A percentile compares a stretch with the other conserved stretches of the same genome.
These are phyloP conservation scores for Crepidodera aurea DNA, from an alignment of 2,888 invertebrate species.

Conservation along the genomic window DNA sequence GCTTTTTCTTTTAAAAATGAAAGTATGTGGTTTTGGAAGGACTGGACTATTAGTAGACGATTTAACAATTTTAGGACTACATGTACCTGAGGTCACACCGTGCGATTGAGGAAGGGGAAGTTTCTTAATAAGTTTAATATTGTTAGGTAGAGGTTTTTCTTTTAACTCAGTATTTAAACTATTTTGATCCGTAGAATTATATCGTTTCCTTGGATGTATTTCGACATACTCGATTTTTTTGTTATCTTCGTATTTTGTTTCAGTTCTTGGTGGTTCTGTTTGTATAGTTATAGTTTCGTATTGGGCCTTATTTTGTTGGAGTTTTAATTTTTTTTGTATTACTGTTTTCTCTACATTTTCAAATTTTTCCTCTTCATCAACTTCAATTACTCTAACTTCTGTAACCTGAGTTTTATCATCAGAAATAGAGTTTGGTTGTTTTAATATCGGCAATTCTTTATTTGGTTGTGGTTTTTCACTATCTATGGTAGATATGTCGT, in stretches of 20 bases:
- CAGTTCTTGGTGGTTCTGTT: neutral
- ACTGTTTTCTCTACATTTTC: too few relatives aligned
- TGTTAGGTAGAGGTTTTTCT: neutral
- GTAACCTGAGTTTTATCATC: slow-evolving; percentile 31
- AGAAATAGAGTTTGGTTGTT: neutral
- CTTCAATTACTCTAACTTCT: slow-evolving; percentile 45
- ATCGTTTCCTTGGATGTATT: slow-evolving; percentile 4
- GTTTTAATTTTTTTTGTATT: neutral
- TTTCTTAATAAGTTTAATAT: neutral
- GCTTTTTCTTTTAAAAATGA: neutral
- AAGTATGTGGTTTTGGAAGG: neutral
- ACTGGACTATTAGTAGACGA: neutral
- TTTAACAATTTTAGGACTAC: too few relatives aligned
- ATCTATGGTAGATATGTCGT: slow-evolving; percentile 25
- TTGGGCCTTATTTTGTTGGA: neutral
- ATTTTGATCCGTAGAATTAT: neutral
- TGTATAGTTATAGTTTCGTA: slow-evolving; percentile 12
- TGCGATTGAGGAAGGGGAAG: neutral
- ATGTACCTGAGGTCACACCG: neutral
- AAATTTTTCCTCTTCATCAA: slow-evolving; percentile 38
- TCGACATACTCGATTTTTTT: slow-evolving; percentile 6
- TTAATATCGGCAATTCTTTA: slow-evolving; percentile 2
- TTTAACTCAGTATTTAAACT: neutral
- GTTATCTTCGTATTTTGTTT: neutral
- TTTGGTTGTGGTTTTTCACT: neutral